phyloP scores from a whole-genome alignment of 2,113 vertebrate species.

The Nannospalax galili region DNA sequence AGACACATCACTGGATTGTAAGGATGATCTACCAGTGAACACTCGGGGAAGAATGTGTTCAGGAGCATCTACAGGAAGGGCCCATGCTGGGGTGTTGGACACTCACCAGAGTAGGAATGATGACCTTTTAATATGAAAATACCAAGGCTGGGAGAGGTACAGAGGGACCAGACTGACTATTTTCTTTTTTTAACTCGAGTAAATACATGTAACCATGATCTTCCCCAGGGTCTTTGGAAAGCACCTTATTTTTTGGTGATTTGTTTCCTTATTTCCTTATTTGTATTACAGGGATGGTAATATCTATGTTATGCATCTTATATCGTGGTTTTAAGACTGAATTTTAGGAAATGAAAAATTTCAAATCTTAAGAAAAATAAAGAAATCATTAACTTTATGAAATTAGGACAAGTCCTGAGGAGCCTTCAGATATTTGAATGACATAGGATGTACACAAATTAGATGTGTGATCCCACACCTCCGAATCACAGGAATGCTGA shows the following conservation, averaged over 20 bases:
- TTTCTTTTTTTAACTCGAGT: neutral
- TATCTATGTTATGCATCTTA: neutral
- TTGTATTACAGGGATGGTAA: neutral
- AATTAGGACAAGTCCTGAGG: neutral
- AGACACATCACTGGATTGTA: neutral
- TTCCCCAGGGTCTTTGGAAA: neutral
- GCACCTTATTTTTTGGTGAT: neutral
- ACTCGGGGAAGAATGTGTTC: neutral
- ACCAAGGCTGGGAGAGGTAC: neutral
- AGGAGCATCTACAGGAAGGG: neutral
- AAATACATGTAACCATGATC: neutral
- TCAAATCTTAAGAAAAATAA: neutral
- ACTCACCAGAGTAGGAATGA: neutral
- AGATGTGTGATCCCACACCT: neutral
- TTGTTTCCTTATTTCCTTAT: neutral
- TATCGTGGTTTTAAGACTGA: neutral
- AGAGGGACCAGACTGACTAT: neutral
- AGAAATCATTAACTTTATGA: neutral
- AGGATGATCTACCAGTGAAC: neutral
- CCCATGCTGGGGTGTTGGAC: neutral
- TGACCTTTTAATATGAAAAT: neutral
- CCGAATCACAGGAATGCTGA: neutral
- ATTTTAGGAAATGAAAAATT: neutral
- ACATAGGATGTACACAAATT: neutral
- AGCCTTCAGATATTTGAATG: neutral